These are phyloP conservation scores for Ennomos fuscantarius DNA, from an alignment of 2,888 invertebrate genomes.

Conservation along the genomic window DNA sequence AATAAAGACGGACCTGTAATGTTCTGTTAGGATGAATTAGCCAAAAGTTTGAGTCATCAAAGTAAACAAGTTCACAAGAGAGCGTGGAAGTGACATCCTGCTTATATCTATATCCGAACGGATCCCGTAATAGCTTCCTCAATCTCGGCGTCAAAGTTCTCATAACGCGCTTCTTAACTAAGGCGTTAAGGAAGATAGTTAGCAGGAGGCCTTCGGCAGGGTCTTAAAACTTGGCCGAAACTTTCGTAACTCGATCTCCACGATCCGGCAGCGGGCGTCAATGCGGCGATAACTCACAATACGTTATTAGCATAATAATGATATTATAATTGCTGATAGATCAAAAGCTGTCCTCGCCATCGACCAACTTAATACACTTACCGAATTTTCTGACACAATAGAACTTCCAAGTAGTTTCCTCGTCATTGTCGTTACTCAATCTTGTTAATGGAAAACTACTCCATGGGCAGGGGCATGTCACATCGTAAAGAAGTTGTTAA, in stretches of 20 bases:
- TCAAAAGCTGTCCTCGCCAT: slow-evolving; percentile 20
- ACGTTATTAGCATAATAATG: slow-evolving; percentile 78
- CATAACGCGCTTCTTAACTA: slow-evolving; percentile 84
- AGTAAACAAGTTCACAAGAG: slow-evolving; percentile 81
- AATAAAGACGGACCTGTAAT: slow-evolving; percentile 46
- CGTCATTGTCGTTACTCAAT: slow-evolving; percentile 26
- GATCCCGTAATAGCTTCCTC: slow-evolving; percentile 84
- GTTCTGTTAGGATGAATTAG: slow-evolving; percentile 66
- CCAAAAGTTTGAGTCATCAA: slow-evolving; percentile 75
- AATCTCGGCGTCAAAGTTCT: slow-evolving; percentile 84
- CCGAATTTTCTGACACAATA: slow-evolving; percentile 16
- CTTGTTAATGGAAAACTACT: slow-evolving; percentile 32
- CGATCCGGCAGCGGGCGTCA: slow-evolving; percentile 70
- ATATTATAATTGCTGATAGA: slow-evolving; percentile 55
- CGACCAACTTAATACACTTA: slow-evolving; percentile 9
- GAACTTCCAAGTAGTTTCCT: slow-evolving; percentile 15
- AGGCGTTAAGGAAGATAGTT: slow-evolving; percentile 84
- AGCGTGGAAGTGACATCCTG: slow-evolving; percentile 82
- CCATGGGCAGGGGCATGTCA: slow-evolving; percentile 29
- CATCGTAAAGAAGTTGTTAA: slow-evolving; percentile 39
- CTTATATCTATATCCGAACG: slow-evolving; percentile 82
- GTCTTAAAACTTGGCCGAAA: slow-evolving; percentile 81
- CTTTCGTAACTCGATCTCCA: slow-evolving; percentile 80
- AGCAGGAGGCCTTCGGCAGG: slow-evolving; percentile 80
- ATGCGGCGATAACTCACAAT: slow-evolving; percentile 75